Base-by-base conservation (phyloP, 2,888 invertebrate species). In the Philereme transversata region DNA sequence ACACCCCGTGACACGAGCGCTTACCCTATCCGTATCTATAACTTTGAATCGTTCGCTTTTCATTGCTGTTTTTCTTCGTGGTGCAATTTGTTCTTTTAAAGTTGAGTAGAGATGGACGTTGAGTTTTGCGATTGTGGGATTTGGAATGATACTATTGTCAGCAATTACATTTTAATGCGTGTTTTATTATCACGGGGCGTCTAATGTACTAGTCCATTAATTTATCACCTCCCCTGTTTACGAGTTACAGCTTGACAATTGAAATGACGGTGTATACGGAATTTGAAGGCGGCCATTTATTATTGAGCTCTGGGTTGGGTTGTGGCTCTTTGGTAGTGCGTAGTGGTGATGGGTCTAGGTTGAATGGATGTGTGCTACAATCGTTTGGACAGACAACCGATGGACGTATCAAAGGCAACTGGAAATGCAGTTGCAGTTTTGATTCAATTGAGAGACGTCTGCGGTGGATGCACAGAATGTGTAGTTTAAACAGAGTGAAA, bases 331-430 rank as follows among this genome's bases (percentile, higher is more conserved):
- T 67, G 68, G 69, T 59, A 64, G 69, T 63, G 71, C 68, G 74
- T 73, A 67, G 71, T 72, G 72, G 69, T 72, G 75, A 73, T 51
- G 68, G 85, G 72, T 86, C 90, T 74, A 45, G 72, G 58, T 74
- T 50, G 51, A 47, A 60, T 82, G 88, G 90, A 73, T 72, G 74
- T 75, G 76, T 77, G 80, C 77, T 77, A 87, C 88, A 90, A 88
- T 90, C 87, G 87, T 87, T 84, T 80, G 83, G 88, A 89, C 87
- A 88, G 91, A 91, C 91, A 91, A 88, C 81, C 88, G 91, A 90
- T 87, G 90, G 91, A 90, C 89, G 87, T 86, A 89, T 91, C 90
- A 91, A 91, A 91, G 90, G 85, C 83, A 84, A 84, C 86, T 87
- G 86, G 82, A 87, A 87, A 88, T 88, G 89, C 90, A 90, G 88